These are phyloP conservation scores for Rhaphigaster nebulosa DNA, from an alignment of 2,888 invertebrate genomes.

Conservation along the genomic window DNA sequence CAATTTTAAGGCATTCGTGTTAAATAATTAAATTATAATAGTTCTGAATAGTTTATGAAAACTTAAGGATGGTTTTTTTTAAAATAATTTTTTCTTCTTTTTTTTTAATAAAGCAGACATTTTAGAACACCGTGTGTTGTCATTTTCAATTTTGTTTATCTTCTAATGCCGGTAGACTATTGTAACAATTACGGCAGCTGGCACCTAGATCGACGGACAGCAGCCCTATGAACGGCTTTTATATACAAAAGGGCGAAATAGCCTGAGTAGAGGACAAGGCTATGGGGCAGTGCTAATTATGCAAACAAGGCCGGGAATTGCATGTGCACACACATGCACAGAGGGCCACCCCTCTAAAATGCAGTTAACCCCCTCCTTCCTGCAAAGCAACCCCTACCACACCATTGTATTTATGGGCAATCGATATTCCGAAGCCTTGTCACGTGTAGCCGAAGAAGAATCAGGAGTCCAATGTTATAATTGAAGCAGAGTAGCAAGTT, in stretches of 20 bases:
- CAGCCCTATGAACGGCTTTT: conserved; percentile 19
- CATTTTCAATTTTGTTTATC: neutral
- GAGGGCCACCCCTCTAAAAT: conserved; percentile 49
- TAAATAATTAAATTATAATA: too few relatives aligned
- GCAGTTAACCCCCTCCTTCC: conserved; percentile 47
- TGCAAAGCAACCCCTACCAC: conserved; percentile 42
- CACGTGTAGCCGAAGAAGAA: conserved; percentile 7
- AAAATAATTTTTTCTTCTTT: too few relatives aligned
- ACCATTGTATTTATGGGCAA: conserved; percentile 55
- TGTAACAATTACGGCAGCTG: neutral
- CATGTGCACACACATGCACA: conserved; percentile 57
- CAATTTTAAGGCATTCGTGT: too few relatives aligned
- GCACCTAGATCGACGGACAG: neutral
- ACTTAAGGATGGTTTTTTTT: too few relatives aligned
- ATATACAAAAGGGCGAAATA: conserved; percentile 46
- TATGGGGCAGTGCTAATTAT: conserved; percentile 50
- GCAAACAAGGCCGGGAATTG: conserved; percentile 57
- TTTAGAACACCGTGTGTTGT: neutral
- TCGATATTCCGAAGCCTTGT: conserved; percentile 50
- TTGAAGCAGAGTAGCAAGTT: neutral
- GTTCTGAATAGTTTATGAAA: too few relatives aligned
- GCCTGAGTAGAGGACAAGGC: neutral
- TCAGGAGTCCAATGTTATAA: neutral
- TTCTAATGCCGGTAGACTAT: neutral
- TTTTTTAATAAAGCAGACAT: too few relatives aligned